Base-by-base conservation (phyloP, 2,797 vertebrate genomes). In the Pelochelys cantorii region DNA sequence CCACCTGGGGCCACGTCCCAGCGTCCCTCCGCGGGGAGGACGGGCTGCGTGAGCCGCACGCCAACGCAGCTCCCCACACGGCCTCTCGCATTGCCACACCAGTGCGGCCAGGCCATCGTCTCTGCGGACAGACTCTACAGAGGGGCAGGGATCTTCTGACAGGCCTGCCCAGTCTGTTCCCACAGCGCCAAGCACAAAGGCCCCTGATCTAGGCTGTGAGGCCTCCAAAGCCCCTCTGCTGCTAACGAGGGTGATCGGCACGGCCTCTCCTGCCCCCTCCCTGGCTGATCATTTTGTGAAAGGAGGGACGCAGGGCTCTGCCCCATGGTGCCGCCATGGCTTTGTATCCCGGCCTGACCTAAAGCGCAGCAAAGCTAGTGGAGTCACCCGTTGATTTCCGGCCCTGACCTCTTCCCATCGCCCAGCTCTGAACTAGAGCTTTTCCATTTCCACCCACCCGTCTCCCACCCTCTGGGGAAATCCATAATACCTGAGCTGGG, bases 361-460 rank as follows among this genome's bases (percentile, higher is more conserved):
- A 65, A 65, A 65, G 29, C 60, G 17, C 29, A 15, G 27, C 1
- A 9, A 68, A 34, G 7, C 5, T 17, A 68, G 31, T 62, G 31
- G 62, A 65, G 15, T 8, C 5, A 7, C 14, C 59, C 31, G 15
- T 3, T 65, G 60, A 65, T 15, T 65, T 65, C 42, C 42, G 42
- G 31, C n/a, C 31, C 31, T 11, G 31, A 17, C 31, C 4, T n/a
- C n/a, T n/a, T 68, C 62, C 62, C 31, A 34, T 17, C 9, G n/a
- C 34, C 31, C 15, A 34, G 62, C 4, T 68, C 34, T 68, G 62
- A 68, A 15, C 31, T 68, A 17, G 31, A 68, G 34, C n/a, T 7
- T 68, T 68, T 68, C 62, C 18, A 56, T 90, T 85, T 79, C 55
- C 55, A 83, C 48, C 84, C 79, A 83, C 53, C 79, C 81, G 48